Conservation (phyloP, 2,113 vertebrate genomes). For the Aviceda subcristata region DNA sequence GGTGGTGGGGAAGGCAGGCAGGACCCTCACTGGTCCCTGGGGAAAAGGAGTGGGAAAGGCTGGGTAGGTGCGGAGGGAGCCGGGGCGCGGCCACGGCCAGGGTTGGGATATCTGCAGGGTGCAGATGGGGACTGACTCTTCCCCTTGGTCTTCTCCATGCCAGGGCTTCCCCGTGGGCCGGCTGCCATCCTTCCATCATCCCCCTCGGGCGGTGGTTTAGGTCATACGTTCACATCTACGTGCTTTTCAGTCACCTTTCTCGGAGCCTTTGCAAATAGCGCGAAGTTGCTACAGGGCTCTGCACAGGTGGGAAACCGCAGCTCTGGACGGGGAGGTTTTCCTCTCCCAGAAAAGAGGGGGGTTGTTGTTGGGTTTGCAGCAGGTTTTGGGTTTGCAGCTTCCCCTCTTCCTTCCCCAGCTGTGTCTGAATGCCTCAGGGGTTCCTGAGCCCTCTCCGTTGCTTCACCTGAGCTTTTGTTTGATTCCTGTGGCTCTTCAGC, state of each 20-base stretch:
- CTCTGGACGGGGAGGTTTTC: neutral
- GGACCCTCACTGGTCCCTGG: neutral
- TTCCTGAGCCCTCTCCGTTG: neutral
- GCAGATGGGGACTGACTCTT: neutral
- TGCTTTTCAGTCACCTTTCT: neutral
- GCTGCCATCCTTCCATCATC: neutral
- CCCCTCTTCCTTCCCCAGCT: neutral
- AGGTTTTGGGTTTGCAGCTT: neutral
- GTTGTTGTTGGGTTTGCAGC: neutral
- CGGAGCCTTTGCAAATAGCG: neutral
- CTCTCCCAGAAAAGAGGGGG: neutral
- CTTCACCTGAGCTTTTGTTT: neutral
- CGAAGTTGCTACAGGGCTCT: neutral
- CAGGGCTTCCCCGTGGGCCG: neutral
- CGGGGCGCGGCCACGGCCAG: rapidly evolving
- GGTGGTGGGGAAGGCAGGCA: neutral
- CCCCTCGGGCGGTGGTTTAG: neutral
- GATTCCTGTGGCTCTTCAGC: neutral
- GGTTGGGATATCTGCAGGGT: neutral
- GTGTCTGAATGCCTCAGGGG: neutral
- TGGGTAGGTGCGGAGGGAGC: neutral
- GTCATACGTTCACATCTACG: neutral
- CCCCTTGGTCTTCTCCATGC: neutral
- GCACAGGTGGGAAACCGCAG: neutral
- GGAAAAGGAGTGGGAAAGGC: neutral